Base-by-base conservation (phyloP, 2,797 vertebrate species). In the Enteromius thamalakanensis region DNA sequence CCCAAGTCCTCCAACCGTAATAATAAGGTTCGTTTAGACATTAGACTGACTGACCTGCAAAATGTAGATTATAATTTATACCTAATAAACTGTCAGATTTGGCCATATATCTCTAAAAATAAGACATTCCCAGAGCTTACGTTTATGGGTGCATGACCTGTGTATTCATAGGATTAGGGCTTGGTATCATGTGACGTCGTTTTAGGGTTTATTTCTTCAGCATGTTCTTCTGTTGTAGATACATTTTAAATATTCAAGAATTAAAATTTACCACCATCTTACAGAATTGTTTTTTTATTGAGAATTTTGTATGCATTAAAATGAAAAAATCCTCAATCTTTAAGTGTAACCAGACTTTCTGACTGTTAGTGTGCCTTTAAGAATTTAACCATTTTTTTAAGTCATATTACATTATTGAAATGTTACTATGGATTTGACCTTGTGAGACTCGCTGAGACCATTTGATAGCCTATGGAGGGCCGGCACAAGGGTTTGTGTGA, bases 1-100 rank as follows among this genome's bases (percentile, higher is more conserved):
- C 92, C 91, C 90, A 92, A 93, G 91, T 92, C 91, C 81, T 64
- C 17, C 69, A 82, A 80, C 85, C 87, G 85, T 87, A 86, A 89
- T 26, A 51, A 79, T 87, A 71, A 87, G 84, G 81, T 85, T 88
- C 88, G 88, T 90, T 86, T 88, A 90, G 87, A 93, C 90, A 89
- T 91, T 89, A 58, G 68, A 29, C 65, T 45, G 86, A 58, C 62
- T 82, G 76, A 79, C 65, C 75, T 71, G 75, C 26, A 70, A 55
- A 62, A 62, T 29, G 6, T 65, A 71, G 75, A 78, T 60, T 78
- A 83, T 78, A 78, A 83, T 83, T 83, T 83, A 83, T 78, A 49
- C 82, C 75, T 26, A 78, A 83, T 83, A 77, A 83, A 77, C 74
- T 83, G 81, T 70, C 65, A 77, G 26, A 45, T 78, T 58, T 70